phyloP scores from a whole-genome alignment of 1,140 invertebrate species.

The Maniola jurtina region DNA sequence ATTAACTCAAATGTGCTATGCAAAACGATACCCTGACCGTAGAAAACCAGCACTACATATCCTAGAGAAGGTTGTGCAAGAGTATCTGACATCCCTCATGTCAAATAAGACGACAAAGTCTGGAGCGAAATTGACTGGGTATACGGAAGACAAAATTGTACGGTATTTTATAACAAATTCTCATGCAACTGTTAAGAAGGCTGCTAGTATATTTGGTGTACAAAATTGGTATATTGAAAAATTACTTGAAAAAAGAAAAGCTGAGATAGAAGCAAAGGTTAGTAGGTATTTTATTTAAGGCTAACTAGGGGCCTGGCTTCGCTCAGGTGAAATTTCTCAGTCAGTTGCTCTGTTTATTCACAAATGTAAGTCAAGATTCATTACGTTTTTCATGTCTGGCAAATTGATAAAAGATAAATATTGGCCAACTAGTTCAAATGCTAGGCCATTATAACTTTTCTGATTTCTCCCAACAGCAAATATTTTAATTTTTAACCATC shows the following conservation, averaged over 20 bases:
- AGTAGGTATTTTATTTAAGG: background rate
- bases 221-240: background rate
- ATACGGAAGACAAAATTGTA: background rate
- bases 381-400: too few relatives aligned
- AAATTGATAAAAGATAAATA: too few relatives aligned
- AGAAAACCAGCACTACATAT: background rate
- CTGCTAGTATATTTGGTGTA: background rate
- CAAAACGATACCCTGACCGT: background rate
- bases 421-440: too few relatives aligned
- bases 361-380: too few relatives aligned
- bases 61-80: background rate
- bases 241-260: background rate
- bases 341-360: too few relatives aligned
- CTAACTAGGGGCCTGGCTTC: too few relatives aligned
- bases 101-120: background rate
- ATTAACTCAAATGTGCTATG: background rate
- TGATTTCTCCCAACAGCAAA: too few relatives aligned
- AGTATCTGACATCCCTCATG: background rate
- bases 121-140: background rate
- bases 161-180: background rate
- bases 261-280: background rate
- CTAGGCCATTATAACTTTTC: too few relatives aligned
- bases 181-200: background rate
- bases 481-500: too few relatives aligned
- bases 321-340: too few relatives aligned